Conservation (phyloP, 1,140 invertebrate genomes). For the Drosophila kurseongensis region DNA sequence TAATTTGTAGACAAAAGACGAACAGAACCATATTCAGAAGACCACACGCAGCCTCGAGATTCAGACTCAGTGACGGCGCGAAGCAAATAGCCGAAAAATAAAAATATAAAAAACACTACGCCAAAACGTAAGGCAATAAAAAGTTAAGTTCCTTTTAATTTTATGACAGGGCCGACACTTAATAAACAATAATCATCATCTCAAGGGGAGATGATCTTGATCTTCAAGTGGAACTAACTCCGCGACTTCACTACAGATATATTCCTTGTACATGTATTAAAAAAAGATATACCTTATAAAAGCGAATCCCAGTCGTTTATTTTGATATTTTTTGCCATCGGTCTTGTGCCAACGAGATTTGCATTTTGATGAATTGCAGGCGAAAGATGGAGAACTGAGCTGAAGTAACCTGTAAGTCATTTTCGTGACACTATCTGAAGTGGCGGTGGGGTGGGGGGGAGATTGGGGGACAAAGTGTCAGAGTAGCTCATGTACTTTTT, state of each 20-base stretch:
- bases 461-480: slow-evolving; percentile 27
- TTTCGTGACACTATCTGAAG: slow-evolving; percentile 69
- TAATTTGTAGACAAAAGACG: slow-evolving; percentile 32
- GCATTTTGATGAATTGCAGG: slow-evolving; percentile 83
- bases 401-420: slow-evolving; percentile 75
- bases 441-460: neutral
- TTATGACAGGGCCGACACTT: slow-evolving; percentile 72
- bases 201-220: slow-evolving; percentile 25
- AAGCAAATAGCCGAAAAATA: slow-evolving; percentile 26
- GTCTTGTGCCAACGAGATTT: slow-evolving; percentile 68
- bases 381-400: slow-evolving; percentile 36
- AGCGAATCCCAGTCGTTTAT: slow-evolving; percentile 17
- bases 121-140: slow-evolving; percentile 74
- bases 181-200: slow-evolving; percentile 77
- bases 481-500: slow-evolving; percentile 36
- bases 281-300: slow-evolving; percentile 1
- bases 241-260: slow-evolving; percentile 17
- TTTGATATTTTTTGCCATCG: slow-evolving; percentile 15
- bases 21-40: slow-evolving; percentile 16
- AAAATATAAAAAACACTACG: slow-evolving; percentile 7
- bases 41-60: slow-evolving; percentile 41
- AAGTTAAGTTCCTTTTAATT: slow-evolving; percentile 72
- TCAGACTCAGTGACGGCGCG: slow-evolving; percentile 9
- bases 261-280: slow-evolving; percentile 3
- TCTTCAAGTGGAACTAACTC: slow-evolving; percentile 40